phyloP scores from a whole-genome alignment of 2,113 vertebrate species.

The Fregetta grallaria region DNA sequence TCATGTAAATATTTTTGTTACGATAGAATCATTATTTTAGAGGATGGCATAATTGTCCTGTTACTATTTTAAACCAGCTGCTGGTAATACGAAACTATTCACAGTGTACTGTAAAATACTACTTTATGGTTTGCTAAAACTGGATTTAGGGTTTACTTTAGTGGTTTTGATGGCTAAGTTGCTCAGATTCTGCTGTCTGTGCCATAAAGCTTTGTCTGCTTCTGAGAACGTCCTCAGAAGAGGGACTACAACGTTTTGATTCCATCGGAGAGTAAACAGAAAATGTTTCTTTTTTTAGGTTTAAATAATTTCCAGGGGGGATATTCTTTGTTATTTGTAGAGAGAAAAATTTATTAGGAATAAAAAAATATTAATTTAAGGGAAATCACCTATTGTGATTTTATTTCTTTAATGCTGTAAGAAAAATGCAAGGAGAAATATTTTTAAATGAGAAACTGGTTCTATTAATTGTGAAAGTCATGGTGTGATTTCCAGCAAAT shows the following conservation, averaged over 20 bases:
- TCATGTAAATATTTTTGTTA: slow-evolving; percentile 51
- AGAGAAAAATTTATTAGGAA: not conserved
- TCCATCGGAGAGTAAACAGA: not conserved
- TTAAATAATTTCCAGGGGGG: not conserved
- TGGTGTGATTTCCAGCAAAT: not conserved
- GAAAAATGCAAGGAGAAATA: not conserved
- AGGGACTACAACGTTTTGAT: not conserved
- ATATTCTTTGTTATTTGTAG: not conserved
- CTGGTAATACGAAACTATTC: not conserved
- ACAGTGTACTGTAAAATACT: not conserved
- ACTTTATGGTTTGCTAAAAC: not conserved
- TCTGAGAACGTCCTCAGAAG: not conserved
- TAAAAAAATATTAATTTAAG: not conserved
- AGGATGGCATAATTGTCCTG: slow-evolving; percentile 16
- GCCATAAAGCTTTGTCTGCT: not conserved
- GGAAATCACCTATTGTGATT: not conserved
- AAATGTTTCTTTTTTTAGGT: not conserved
- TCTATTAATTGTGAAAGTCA: not conserved
- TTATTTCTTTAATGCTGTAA: not conserved
- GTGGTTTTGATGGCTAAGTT: not conserved
- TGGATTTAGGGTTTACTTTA: not conserved
- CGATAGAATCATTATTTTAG: not conserved
- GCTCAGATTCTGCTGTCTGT: not conserved
- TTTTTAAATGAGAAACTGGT: not conserved
- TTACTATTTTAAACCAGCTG: slow-evolving; percentile 43